Evolutionary conservation across 1,140 invertebrate species (phyloP).

Genomic region (Drosophila ogumai): DNA sequence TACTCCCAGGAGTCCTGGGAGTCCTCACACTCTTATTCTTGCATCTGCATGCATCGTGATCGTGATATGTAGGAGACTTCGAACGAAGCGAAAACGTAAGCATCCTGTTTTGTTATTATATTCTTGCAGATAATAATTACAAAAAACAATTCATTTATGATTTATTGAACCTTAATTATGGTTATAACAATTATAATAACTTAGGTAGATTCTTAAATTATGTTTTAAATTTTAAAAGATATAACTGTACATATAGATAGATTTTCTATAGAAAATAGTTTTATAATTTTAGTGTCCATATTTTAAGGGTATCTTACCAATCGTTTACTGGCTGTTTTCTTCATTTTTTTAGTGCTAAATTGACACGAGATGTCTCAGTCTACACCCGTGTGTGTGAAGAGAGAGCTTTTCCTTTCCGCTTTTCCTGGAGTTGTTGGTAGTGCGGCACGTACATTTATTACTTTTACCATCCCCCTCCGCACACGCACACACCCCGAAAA

Average conservation of each 20-base stretch:
- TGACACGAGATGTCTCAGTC: conserved; percentile 59
- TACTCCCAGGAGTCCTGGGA: conserved; percentile 31
- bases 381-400: conserved; percentile 1
- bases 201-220: not conserved
- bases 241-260: not conserved
- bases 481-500: conserved; percentile 15
- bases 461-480: conserved; percentile 37
- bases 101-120: not conserved
- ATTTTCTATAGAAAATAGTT: too few relatives aligned
- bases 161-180: too few relatives aligned
- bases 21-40: conserved; percentile 26
- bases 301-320: not conserved
- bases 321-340: not conserved
- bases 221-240: not conserved
- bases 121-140: too few relatives aligned
- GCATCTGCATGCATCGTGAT: conserved; percentile 69
- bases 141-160: too few relatives aligned
- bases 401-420: conserved; percentile 43
- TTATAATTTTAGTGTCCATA: accelerated
- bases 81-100: not conserved
- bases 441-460: conserved; percentile 81
- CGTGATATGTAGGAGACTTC: conserved; percentile 54
- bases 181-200: too few relatives aligned
- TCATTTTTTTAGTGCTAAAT: conserved; percentile 57
- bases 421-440: conserved; percentile 50